Evolutionary conservation across 2,113 vertebrate genomes (phyloP).

Genomic region (Potamarius usumacintae): DNA sequence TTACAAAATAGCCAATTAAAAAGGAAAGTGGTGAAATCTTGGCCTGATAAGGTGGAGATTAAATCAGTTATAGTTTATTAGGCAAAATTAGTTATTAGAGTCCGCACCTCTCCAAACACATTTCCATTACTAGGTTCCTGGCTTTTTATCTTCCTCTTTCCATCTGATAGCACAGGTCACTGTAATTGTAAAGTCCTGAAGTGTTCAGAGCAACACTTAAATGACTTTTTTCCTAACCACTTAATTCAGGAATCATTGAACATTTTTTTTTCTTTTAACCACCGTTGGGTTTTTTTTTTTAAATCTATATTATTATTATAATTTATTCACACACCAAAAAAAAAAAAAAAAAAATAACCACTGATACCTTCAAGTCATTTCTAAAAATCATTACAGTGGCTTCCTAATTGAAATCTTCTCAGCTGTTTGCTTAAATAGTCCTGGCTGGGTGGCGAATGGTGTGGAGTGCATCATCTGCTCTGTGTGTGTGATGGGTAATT

Average conservation of each 20-base stretch:
- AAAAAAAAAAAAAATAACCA: no score
- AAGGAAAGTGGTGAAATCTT: slow-evolving; percentile 91
- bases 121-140: slow-evolving; percentile 75
- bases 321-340: neutral
- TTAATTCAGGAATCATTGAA: slow-evolving; percentile 56
- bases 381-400: neutral
- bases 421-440: slow-evolving; percentile 44
- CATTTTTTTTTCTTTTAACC: slow-evolving; percentile 3
- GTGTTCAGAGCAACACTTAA: slow-evolving; percentile 70
- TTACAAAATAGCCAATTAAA: slow-evolving; percentile 99
- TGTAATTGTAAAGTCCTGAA: slow-evolving; percentile 75
- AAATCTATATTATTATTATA: neutral
- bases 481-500: slow-evolving; percentile 70
- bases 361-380: slow-evolving; percentile 19
- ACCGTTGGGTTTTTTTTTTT: neutral
- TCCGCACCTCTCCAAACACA: slow-evolving; percentile 78
- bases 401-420: slow-evolving; percentile 35
- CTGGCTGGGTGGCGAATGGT: slow-evolving; percentile 36
- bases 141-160: slow-evolving; percentile 71
- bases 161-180: slow-evolving; percentile 72
- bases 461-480: slow-evolving; percentile 67
- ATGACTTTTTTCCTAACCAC: slow-evolving; percentile 62
- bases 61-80: slow-evolving; percentile 86
- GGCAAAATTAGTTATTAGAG: slow-evolving; percentile 82
- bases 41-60: slow-evolving; percentile 84